Base-by-base conservation (phyloP, 2,888 invertebrate genomes). In the Eupithecia pulchellata region DNA sequence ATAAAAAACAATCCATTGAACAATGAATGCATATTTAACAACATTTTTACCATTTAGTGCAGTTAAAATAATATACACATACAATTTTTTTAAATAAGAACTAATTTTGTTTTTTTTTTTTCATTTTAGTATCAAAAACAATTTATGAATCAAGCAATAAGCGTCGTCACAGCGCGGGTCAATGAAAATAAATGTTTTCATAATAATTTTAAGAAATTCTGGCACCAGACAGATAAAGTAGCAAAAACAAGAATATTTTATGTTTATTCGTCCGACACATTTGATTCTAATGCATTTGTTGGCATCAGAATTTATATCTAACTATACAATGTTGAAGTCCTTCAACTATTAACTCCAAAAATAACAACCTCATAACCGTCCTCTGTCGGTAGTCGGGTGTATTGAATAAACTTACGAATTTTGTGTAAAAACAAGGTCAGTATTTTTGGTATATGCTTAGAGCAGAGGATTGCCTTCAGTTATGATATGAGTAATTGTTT, bases 131-230 rank as follows among this genome's bases (percentile, higher is more conserved):
- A 25, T 52, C 9, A 47, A 20, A 47, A 20, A 47, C 17, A 30
- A 30, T 30, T 29, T 29, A 30, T 57, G 0, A 9, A 57, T 68
- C 36, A 30, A 36, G 65, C 17, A n/a, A 65, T n/a, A 36, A 61
- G 61, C 64, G 36, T 65, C 39, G 9, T 20, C n/a, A 52, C 25
- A 9, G 25, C 20, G 20, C 52, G 25, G 25, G 25, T 64, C 58
- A 63, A 32, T 61, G n/a, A 36, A 61, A 60, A 64, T 60, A 64
- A 64, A 64, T 64, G 60, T 68, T 64, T 64, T 34, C 25, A 17
- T 36, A 36, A 64, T 71, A 64, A 71, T 60, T 67, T 52, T 32
- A 52, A 67, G 55, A 13, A 57, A 25, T 68, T 65, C 61, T 66
- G 34, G 57, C 32, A 20, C 13, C 55, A 71, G 61, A 62, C 62